A percentile compares a stretch with the other conserved stretches of the same genome.
Evolutionary conservation across 2,113 vertebrate genomes (phyloP).

Genomic region (Hippocampus abdominalis): DNA sequence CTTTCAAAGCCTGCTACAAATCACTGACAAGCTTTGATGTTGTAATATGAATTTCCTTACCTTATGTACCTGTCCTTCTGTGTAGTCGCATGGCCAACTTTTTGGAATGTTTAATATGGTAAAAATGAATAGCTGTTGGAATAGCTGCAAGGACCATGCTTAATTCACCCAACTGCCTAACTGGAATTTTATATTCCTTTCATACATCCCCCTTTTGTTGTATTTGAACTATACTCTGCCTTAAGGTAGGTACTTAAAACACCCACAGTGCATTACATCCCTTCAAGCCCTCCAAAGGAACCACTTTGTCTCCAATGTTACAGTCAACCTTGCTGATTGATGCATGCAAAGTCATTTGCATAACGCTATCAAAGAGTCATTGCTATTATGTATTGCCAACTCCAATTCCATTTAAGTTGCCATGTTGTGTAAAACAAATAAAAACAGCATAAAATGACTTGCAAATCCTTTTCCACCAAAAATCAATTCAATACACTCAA

Average conservation of each 20-base stretch:
- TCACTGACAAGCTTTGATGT: conserved; percentile 13
- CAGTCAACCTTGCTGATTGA: no score
- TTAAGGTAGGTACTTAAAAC: neutral
- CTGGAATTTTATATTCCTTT: no score
- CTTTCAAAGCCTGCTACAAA: conserved; percentile 1
- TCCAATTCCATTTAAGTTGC: no score
- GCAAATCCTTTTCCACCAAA: no score
- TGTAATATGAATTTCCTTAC: conserved; percentile 4
- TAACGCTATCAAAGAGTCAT: no score
- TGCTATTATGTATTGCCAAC: no score
- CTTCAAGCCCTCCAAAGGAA: neutral
- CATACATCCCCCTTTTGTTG: neutral
- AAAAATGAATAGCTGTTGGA: neutral
- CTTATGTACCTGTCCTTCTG: neutral
- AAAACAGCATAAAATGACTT: no score
- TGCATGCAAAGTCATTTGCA: no score
- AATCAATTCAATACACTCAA: no score
- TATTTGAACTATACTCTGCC: neutral
- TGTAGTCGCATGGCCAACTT: neutral
- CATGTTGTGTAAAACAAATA: no score
- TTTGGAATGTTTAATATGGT: conserved; percentile 1
- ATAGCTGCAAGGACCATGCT: neutral
- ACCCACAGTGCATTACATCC: neutral
- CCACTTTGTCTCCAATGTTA: no score
- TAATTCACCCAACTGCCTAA: neutral